Evolutionary conservation across 2,797 vertebrate species (phyloP).

Genomic region (Caiman crocodilus): DNA sequence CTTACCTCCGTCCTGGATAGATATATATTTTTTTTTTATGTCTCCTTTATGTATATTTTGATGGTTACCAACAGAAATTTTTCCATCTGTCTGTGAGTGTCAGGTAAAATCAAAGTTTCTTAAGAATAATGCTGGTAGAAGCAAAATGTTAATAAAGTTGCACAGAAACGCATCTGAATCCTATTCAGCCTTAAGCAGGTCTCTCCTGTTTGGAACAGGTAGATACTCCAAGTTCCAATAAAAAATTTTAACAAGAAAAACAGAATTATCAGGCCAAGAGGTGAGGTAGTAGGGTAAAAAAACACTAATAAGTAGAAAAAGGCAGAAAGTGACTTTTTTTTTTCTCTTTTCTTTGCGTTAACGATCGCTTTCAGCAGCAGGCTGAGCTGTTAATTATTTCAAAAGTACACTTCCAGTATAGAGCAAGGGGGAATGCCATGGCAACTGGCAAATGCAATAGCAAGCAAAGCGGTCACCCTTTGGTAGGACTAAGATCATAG

Average conservation of each 20-base stretch:
- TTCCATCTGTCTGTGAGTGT: too few species aligned
- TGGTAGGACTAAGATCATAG: constrained; percentile 49
- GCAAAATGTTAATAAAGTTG: not conserved
- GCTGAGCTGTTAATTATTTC: constrained; percentile 82
- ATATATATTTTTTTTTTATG: too few species aligned
- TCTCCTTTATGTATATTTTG: too few species aligned
- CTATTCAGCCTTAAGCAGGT: not conserved
- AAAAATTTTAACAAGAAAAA: not conserved
- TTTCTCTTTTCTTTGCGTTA: constrained; percentile 57
- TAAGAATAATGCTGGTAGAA: not conserved
- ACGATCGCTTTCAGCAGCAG: constrained; percentile 71
- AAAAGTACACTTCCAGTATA: constrained; percentile 75
- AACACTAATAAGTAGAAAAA: constrained; percentile 1
- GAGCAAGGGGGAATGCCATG: constrained; percentile 83
- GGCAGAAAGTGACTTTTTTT: constrained; percentile 42
- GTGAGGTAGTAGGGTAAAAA: not conserved
- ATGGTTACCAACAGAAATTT: too few species aligned
- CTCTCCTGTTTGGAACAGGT: not conserved
- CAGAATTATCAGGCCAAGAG: not conserved
- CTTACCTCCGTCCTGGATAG: too few species aligned
- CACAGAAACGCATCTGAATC: not conserved
- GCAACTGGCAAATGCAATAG: constrained; percentile 82
- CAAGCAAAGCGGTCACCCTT: constrained; percentile 69
- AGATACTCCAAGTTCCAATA: not conserved
- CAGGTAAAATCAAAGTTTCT: not conserved